Evolutionary conservation across 2,797 vertebrate species (phyloP).

Genomic region (Coracias cyanogaster): DNA sequence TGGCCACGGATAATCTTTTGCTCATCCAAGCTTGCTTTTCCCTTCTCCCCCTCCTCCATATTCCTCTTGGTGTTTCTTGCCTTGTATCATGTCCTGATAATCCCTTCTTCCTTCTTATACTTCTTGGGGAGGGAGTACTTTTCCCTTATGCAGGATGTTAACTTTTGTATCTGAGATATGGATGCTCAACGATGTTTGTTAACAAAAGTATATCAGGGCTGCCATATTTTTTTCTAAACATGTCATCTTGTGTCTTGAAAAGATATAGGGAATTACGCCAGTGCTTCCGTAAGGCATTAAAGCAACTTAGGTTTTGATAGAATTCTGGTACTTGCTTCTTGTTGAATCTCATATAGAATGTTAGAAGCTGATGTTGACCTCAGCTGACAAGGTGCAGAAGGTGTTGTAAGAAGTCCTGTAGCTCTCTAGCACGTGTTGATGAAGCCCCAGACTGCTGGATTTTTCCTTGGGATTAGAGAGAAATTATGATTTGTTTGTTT

Average conservation of each 20-base stretch:
- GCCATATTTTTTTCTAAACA: background rate
- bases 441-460: background rate
- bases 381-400: background rate
- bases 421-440: background rate
- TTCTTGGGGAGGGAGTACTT: background rate
- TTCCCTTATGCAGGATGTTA: background rate
- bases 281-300: background rate
- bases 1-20: background rate
- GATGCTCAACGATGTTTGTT: background rate
- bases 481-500: background rate
- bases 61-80: background rate
- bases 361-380: background rate
- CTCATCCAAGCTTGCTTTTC: background rate
- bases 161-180: fast-evolving
- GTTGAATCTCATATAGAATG: fast-evolving
- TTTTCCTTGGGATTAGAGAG: background rate
- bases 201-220: background rate
- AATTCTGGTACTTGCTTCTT: background rate
- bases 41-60: background rate
- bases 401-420: background rate
- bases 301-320: background rate
- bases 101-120: background rate
- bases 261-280: background rate
- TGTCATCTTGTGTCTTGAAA: slow-evolving; percentile 10
- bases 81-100: background rate